Conservation (phyloP, 23 tunicate species). For the Diplosoma virens region DNA sequence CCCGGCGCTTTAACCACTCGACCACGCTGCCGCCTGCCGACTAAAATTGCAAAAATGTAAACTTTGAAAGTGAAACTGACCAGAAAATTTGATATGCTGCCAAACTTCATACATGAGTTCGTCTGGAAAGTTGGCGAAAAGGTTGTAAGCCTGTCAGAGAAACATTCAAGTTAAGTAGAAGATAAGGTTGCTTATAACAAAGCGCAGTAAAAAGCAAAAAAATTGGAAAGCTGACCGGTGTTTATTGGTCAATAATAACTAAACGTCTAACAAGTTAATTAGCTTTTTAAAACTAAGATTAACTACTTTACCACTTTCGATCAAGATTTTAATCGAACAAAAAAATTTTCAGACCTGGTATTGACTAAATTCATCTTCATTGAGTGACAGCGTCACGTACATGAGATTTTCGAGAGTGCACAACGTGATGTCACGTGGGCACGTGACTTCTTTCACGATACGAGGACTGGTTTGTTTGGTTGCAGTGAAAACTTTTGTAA, state of each 20-base stretch:
- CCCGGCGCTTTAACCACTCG: too few species aligned
- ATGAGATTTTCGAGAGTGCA: slow-evolving; percentile 42
- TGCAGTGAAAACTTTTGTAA: background rate
- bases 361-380: slow-evolving; percentile 61
- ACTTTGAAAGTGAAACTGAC: slow-evolving; percentile 1
- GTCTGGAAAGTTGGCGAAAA: slow-evolving; percentile 45
- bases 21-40: background rate
- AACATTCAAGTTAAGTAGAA: background rate
- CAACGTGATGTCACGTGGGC: slow-evolving; percentile 12
- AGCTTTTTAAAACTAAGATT: too few species aligned
- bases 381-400: slow-evolving; percentile 37
- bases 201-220: too few species aligned
- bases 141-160: slow-evolving; percentile 45
- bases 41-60: background rate
- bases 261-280: too few species aligned
- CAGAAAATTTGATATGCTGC: slow-evolving; percentile 24
- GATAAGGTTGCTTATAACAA: too few species aligned
- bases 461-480: background rate
- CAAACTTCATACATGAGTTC: slow-evolving; percentile 24
- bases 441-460: background rate
- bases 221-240: too few species aligned
- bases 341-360: slow-evolving; percentile 29
- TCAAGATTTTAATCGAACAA: background rate
- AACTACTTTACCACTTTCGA: too few species aligned
- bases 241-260: too few species aligned